These are phyloP conservation scores for Tragelaphus buxtoni DNA, from an alignment of 2,113 vertebrate species.

Conservation along the genomic window DNA sequence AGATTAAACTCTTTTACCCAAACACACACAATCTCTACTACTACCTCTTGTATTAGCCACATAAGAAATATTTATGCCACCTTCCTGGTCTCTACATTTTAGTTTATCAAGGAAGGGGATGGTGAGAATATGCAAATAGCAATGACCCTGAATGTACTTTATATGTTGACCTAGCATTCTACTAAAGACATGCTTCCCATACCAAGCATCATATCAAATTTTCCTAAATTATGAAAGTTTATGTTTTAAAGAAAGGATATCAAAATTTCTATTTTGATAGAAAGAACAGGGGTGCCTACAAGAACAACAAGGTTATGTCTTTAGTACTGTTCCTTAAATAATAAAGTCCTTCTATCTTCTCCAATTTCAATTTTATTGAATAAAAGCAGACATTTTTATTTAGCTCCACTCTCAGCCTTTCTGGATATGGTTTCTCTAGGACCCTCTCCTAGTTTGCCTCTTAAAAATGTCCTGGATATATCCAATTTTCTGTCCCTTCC, in stretches of 20 bases:
- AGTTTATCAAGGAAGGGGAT: background rate
- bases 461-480: background rate
- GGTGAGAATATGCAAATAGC: background rate
- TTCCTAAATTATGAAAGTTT: background rate
- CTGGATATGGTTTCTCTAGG: background rate
- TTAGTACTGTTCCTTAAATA: background rate
- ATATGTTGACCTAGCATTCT: rapidly evolving
- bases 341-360: background rate
- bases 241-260: background rate
- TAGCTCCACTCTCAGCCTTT: background rate
- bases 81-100: background rate
- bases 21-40: background rate
- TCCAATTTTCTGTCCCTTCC: background rate
- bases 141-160: background rate
- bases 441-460: background rate
- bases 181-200: background rate
- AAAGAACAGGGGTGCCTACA: background rate
- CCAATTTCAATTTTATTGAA: background rate
- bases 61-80: background rate
- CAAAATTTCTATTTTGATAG: background rate
- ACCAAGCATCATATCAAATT: background rate
- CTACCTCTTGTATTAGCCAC: background rate
- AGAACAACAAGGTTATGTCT: background rate
- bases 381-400: background rate
- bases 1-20: background rate